Conservation (phyloP, 2,888 invertebrate genomes). For the Uloborus plumipes region DNA sequence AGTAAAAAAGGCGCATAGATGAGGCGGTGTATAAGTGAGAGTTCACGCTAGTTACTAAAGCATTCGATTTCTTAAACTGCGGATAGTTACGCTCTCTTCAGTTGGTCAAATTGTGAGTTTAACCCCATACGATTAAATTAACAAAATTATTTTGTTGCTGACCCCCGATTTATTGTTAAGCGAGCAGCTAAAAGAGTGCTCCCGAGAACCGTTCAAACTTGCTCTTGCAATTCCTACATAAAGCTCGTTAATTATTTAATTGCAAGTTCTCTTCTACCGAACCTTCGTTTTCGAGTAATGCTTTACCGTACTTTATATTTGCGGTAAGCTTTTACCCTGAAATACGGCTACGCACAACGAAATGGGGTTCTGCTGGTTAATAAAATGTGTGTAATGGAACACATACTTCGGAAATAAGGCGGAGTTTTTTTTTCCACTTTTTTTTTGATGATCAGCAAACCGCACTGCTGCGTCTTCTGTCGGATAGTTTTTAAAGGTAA, state of each 20-base stretch:
- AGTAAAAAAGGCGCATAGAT: too few relatives aligned
- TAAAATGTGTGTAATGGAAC: constrained; percentile 49
- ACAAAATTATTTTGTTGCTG: constrained; percentile 11
- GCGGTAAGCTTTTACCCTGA: constrained; percentile 54
- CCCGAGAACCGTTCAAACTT: constrained; percentile 47
- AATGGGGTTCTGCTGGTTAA: constrained; percentile 43
- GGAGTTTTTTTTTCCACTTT: neutral
- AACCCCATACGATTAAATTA: too few relatives aligned
- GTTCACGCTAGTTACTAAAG: too few relatives aligned
- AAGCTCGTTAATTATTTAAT: constrained; percentile 60
- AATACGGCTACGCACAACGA: constrained; percentile 34
- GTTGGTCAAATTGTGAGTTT: too few relatives aligned
- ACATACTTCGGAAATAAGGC: constrained; percentile 22
- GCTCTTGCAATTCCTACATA: constrained; percentile 51
- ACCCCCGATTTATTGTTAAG: constrained; percentile 34
- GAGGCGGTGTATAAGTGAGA: too few relatives aligned
- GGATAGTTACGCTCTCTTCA: too few relatives aligned
- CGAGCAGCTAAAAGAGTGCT: constrained; percentile 36
- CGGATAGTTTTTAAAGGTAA: too few relatives aligned
- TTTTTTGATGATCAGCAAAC: neutral
- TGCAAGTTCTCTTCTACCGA: constrained; percentile 44
- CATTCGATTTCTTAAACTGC: too few relatives aligned
- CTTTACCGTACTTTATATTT: constrained; percentile 52
- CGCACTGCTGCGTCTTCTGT: too few relatives aligned
- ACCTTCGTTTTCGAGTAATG: constrained; percentile 49